These are phyloP conservation scores for Gorsachius goisagi DNA, from an alignment of 2,113 vertebrate genomes.

Conservation along the genomic window DNA sequence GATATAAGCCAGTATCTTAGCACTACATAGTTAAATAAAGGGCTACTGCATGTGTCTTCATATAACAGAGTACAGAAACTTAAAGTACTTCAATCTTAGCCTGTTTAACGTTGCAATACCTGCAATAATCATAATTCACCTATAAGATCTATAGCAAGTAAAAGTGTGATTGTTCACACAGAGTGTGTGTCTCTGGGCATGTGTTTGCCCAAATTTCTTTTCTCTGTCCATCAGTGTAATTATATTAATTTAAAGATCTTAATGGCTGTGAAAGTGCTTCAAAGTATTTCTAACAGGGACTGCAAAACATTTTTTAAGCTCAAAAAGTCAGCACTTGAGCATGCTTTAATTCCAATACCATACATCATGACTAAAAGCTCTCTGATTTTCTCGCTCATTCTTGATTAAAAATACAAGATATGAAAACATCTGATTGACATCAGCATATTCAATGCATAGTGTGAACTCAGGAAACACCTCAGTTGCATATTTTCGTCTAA, in stretches of 20 bases:
- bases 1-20: neutral
- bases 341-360: neutral
- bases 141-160: neutral
- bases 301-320: neutral
- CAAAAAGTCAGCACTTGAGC: neutral
- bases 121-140: neutral
- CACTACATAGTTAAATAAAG: neutral
- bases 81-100: neutral
- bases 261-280: neutral
- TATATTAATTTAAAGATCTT: neutral
- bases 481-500: neutral
- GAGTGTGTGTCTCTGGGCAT: neutral
- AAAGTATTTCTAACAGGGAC: neutral
- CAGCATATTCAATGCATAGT: neutral
- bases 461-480: neutral
- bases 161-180: neutral
- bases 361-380: neutral
- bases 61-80: neutral
- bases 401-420: neutral
- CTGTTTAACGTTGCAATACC: neutral
- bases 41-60: neutral
- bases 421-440: rapidly evolving
- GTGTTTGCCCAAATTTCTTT: neutral
- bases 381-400: neutral
- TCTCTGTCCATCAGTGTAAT: neutral